A percentile compares a stretch with the other conserved stretches of the same genome.
Conservation (phyloP, 2,888 invertebrate genomes). For the Villa cingulata region DNA sequence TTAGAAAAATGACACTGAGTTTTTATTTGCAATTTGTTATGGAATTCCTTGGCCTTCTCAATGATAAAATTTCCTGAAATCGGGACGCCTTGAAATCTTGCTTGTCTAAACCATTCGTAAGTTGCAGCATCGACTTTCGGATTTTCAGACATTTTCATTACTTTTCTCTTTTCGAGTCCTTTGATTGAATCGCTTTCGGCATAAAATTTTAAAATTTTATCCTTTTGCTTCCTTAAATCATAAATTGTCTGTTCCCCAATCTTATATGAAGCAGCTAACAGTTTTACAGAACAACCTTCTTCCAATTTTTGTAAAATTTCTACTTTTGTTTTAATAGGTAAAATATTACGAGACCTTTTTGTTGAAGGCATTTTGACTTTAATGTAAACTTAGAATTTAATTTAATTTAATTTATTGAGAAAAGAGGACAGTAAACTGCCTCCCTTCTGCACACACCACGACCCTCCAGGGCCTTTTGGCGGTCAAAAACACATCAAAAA, state of each 20-base stretch:
- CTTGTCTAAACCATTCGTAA: conserved; percentile 4
- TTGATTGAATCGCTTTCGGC: background rate
- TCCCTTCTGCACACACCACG: too few relatives aligned
- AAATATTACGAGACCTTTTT: too few relatives aligned
- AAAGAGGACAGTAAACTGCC: too few relatives aligned
- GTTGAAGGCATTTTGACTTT: too few relatives aligned
- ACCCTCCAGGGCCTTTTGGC: too few relatives aligned
- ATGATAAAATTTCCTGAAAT: conserved; percentile 4
- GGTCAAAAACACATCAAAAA: too few relatives aligned
- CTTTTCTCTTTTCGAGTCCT: background rate
- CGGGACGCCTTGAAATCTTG: background rate
- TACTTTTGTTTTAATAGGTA: too few relatives aligned
- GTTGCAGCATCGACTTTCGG: conserved; percentile 4
- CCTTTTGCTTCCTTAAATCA: conserved; percentile 3
- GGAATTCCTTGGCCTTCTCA: conserved; percentile 4
- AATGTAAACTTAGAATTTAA: too few relatives aligned
- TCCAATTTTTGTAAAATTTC: too few relatives aligned
- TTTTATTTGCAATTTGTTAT: background rate
- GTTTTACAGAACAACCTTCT: background rate
- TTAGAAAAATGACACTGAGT: conserved; percentile 1
- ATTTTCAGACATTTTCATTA: conserved; percentile 3
- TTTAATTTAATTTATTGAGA: too few relatives aligned
- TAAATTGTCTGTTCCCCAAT: background rate
- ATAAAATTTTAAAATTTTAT: conserved; percentile 2
- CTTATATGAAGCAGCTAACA: background rate